Evolutionary conservation across 1,140 invertebrate genomes (phyloP).

Genomic region (Lamellibrachia luymesi): DNA sequence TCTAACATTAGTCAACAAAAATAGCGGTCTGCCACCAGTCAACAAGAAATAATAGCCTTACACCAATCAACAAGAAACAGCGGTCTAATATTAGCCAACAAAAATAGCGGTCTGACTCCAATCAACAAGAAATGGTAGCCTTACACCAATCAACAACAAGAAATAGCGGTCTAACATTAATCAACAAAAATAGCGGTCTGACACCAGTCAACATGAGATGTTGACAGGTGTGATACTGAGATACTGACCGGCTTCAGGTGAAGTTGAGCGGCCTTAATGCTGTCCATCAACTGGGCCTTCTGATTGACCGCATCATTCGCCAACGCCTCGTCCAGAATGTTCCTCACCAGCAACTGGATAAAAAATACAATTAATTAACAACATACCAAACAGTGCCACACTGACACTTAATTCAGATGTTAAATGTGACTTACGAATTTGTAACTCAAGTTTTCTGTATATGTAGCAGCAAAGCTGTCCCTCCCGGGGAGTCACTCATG

Average conservation of each 20-base stretch:
- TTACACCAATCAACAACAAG: no score
- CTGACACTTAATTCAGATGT: no score
- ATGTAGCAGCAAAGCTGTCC: no score
- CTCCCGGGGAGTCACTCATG: no score
- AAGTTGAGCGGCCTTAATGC: neutral
- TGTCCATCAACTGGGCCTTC: conserved; percentile 14
- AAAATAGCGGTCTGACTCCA: neutral
- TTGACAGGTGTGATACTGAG: neutral
- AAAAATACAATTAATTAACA: neutral
- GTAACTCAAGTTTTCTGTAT: no score
- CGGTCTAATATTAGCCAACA: neutral
- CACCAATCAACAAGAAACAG: no score
- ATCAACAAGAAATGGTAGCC: neutral
- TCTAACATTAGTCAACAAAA: no score
- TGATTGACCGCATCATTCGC: neutral
- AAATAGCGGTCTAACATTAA: no score
- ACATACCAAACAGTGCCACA: neutral
- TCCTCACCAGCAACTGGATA: conserved; percentile 1
- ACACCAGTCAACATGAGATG: neutral
- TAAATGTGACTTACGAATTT: no score
- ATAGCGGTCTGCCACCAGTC: no score
- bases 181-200: neutral
- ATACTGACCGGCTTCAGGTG: conserved; percentile 2
- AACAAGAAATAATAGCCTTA: no score
- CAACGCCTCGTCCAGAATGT: neutral